These are phyloP conservation scores for Clostera curtula DNA, from an alignment of 2,888 invertebrate species.

Conservation along the genomic window DNA sequence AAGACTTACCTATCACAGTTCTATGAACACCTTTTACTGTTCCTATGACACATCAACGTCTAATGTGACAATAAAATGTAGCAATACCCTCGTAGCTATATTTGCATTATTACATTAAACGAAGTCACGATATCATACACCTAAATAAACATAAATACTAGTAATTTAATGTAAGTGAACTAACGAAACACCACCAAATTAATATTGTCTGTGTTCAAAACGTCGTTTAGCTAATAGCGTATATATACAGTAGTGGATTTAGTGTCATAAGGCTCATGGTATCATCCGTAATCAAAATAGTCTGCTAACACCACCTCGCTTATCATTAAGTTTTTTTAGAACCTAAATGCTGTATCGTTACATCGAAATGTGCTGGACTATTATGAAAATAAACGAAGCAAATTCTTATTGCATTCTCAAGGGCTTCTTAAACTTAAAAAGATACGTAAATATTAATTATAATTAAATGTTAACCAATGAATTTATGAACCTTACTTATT, in stretches of 20 bases:
- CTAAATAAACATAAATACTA: slow-evolving; percentile 16
- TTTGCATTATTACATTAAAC: slow-evolving; percentile 10
- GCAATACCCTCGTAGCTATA: slow-evolving; percentile 19
- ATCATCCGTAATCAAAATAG: slow-evolving; percentile 19
- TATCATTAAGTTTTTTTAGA: too few species aligned
- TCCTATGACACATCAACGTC: slow-evolving; percentile 20
- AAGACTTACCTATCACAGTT: neutral
- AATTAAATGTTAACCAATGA: too few species aligned
- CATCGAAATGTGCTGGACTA: too few species aligned
- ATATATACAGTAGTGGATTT: slow-evolving; percentile 11
- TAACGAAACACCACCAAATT: slow-evolving; percentile 57
- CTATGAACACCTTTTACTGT: neutral
- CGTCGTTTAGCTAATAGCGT: slow-evolving; percentile 25
- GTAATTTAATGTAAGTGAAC: slow-evolving; percentile 21
- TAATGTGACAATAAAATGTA: slow-evolving; percentile 46
- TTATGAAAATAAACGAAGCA: too few species aligned
- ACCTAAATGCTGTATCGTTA: too few species aligned
- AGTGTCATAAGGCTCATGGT: slow-evolving; percentile 16
- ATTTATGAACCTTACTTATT: too few species aligned
- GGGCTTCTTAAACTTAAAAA: too few species aligned
- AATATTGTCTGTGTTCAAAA: slow-evolving; percentile 62
- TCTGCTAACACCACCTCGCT: slow-evolving; percentile 35
- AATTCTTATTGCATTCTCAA: too few species aligned
- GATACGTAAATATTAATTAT: too few species aligned
- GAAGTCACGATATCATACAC: slow-evolving; percentile 16